Evolutionary conservation across 2,113 vertebrate genomes (phyloP).

Genomic region (Chrysochloris asiatica): DNA sequence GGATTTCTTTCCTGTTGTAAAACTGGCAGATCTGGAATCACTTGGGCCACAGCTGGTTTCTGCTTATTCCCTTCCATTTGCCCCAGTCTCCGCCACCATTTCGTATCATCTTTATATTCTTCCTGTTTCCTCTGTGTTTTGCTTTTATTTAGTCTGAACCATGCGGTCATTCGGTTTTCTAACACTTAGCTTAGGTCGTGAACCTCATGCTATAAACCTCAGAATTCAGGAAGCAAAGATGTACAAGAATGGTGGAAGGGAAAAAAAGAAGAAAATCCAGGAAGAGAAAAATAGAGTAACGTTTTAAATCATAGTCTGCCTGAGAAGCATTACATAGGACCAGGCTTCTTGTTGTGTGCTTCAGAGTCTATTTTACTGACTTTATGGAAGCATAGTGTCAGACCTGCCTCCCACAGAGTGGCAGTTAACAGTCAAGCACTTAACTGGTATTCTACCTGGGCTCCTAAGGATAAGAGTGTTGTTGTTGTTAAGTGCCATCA

Average conservation of each 20-base stretch:
- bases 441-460: background rate
- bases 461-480: background rate
- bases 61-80: background rate
- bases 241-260: background rate
- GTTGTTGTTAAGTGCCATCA: too few relatives aligned
- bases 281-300: slow-evolving; percentile 18
- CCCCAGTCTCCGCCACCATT: background rate
- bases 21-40: background rate
- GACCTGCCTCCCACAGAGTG: background rate
- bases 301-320: background rate
- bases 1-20: background rate
- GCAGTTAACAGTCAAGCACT: background rate
- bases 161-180: slow-evolving; percentile 6
- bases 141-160: background rate
- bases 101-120: background rate
- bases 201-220: slow-evolving; percentile 15
- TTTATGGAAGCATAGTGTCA: background rate
- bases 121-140: background rate
- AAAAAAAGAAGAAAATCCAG: background rate
- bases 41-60: too few relatives aligned
- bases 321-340: background rate
- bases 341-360: background rate
- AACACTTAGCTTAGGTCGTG: background rate
- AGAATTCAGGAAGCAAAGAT: background rate
- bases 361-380: background rate